phyloP scores from a whole-genome alignment of 2,888 invertebrate species.

The Ernsta delagoae region DNA sequence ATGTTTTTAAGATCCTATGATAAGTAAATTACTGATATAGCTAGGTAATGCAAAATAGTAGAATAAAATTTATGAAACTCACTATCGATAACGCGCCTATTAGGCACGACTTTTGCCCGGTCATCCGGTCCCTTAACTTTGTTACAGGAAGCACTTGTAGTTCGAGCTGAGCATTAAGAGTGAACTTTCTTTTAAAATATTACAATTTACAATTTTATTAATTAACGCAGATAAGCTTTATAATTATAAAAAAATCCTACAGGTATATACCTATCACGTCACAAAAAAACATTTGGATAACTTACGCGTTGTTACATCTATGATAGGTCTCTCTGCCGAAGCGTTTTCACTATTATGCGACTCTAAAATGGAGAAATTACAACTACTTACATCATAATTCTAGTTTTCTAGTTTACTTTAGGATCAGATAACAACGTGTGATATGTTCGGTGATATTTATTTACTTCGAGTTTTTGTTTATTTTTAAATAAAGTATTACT shows the following conservation, averaged over 20 bases:
- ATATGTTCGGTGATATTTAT: no score
- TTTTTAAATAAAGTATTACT: no score
- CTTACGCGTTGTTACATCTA: background rate
- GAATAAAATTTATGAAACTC: constrained; percentile 40
- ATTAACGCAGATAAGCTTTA: no score
- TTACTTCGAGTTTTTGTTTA: no score
- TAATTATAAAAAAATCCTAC: no score
- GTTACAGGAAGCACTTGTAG: constrained; percentile 50
- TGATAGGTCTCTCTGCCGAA: background rate
- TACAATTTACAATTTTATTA: no score
- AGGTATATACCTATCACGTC: no score
- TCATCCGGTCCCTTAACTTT: constrained; percentile 41
- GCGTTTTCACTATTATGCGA: background rate
- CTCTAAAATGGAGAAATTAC: background rate
- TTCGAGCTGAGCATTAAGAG: constrained; percentile 45
- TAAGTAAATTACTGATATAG: no score
- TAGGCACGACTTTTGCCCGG: constrained; percentile 30
- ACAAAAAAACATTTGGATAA: background rate
- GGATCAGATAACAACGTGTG: no score
- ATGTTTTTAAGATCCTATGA: no score
- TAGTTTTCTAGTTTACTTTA: no score
- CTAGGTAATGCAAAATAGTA: no score
- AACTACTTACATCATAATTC: background rate
- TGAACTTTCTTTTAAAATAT: background rate
- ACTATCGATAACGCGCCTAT: constrained; percentile 48